Conservation (phyloP, 2,113 vertebrate species). For the Octodon degus region DNA sequence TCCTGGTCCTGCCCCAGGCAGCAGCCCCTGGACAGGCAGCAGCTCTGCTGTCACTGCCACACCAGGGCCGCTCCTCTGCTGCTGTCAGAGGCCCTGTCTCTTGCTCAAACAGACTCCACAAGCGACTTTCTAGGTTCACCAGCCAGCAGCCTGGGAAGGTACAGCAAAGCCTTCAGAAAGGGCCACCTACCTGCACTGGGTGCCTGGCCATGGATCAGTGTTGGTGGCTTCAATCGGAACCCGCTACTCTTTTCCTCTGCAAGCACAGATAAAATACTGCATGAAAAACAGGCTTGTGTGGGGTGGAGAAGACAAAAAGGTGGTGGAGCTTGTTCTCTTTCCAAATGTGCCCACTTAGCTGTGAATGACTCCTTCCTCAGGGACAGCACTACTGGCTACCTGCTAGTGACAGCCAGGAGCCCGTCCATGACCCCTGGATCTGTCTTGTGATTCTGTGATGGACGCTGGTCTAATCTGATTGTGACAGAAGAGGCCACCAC, state of each 20-base stretch:
- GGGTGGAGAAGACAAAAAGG: background rate
- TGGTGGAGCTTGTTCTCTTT: background rate
- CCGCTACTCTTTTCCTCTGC: slow-evolving; percentile 97
- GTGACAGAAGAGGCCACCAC: background rate
- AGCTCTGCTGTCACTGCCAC: background rate
- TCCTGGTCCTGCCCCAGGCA: background rate
- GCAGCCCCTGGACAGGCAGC: background rate
- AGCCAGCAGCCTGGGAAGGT: background rate
- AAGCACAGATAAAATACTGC: slow-evolving; percentile 64
- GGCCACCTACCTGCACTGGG: slow-evolving; percentile 94
- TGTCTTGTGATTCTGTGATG: background rate
- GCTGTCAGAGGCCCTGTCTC: background rate
- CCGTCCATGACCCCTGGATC: background rate
- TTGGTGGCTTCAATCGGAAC: slow-evolving; percentile 97
- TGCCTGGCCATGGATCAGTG: slow-evolving; percentile 97
- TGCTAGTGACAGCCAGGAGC: rapidly evolving
- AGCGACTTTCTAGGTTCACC: background rate
- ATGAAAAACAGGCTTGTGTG: background rate
- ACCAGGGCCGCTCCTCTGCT: background rate
- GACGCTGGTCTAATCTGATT: background rate
- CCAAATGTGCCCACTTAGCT: background rate
- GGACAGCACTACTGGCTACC: background rate
- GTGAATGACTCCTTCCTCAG: background rate
- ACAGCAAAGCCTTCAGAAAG: background rate
- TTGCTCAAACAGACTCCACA: background rate